Evolutionary conservation across 2,113 vertebrate species (phyloP).

Genomic region (Atherinomorus stipes): DNA sequence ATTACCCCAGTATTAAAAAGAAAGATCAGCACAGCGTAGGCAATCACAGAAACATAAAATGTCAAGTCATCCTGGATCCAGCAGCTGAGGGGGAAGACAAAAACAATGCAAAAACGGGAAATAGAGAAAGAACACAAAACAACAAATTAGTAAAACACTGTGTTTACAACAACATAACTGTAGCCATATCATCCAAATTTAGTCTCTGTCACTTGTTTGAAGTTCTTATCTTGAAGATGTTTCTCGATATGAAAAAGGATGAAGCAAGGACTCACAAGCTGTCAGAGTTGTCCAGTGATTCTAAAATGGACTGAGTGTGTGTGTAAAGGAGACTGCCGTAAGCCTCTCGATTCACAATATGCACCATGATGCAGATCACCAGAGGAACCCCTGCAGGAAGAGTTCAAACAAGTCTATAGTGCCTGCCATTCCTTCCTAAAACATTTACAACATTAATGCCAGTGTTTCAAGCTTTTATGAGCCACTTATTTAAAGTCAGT

Average conservation of each 20-base stretch:
- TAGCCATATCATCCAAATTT: neutral
- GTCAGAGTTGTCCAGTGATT: slow-evolving; percentile 65
- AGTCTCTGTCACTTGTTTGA: neutral
- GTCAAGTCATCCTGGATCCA: slow-evolving; percentile 86
- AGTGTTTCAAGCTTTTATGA: neutral
- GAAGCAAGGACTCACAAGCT: slow-evolving; percentile 83
- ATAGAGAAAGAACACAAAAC: too few species aligned
- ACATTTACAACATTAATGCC: neutral
- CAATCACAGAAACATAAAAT: slow-evolving; percentile 89
- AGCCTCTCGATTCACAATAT: slow-evolving; percentile 83
- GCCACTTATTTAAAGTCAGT: neutral
- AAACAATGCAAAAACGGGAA: neutral
- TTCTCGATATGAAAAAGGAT: neutral
- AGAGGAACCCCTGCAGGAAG: slow-evolving; percentile 86
- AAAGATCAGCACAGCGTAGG: slow-evolving; percentile 86
- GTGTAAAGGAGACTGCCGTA: slow-evolving; percentile 77
- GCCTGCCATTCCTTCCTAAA: neutral
- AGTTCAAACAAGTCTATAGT: neutral
- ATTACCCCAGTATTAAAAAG: slow-evolving; percentile 83
- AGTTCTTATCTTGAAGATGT: neutral
- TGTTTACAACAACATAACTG: neutral
- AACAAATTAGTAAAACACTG: too few species aligned
- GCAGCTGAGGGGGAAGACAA: slow-evolving; percentile 80
- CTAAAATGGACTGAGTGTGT: neutral
- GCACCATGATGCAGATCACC: slow-evolving; percentile 81